Evolutionary conservation across 2,888 invertebrate genomes (phyloP), one percentile per base, ranked within the genome.

Genomic region (Orthosia cruda): DNA sequence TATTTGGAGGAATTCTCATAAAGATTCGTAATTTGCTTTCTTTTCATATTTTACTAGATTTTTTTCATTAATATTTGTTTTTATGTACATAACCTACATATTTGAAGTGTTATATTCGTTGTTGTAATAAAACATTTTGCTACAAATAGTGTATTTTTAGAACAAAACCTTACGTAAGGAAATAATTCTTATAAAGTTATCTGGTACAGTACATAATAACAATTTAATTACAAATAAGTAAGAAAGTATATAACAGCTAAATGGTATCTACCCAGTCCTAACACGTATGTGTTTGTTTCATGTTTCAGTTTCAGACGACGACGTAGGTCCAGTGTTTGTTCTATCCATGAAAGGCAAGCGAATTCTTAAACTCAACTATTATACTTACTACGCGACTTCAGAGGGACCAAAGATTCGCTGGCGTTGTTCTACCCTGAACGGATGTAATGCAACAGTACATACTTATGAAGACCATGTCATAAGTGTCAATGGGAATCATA

Each of bases 351-450:
- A 76, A 70, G 90, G 91, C 2, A 83, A 80, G 11, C 68, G 81
- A 15, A 84, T 88, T 68, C 55, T 91, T 3, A 84, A 84, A 32
- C 82, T 82, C 62, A 78, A 82, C 16, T 82, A 82, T 0, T 88
- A 88, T 45, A 89, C 81, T 0, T 91, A 87, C 55, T 87, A 84
- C n/a, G 64, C 85, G 1, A 77, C 84, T 3, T 81, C 80, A 3
- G 18, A 13, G 0, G 84, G 83, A 3, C 72, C 67, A 0, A 89
- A 82, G 62, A 81, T 78, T 1, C 78, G 89, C 0, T 89, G 88
- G 88, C 76, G 87, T 0, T 89, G 89, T 57, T 80, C 83, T 15
- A 84, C 73, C 1, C 82, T 81, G 9, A 84, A 77, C 12, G 71
- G 80, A 7, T 85, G 85, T 20, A 85, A 73, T 7, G 87, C 85